Evolutionary conservation across 2,113 vertebrate genomes (phyloP).

Genomic region (Coreoperca whiteheadi): DNA sequence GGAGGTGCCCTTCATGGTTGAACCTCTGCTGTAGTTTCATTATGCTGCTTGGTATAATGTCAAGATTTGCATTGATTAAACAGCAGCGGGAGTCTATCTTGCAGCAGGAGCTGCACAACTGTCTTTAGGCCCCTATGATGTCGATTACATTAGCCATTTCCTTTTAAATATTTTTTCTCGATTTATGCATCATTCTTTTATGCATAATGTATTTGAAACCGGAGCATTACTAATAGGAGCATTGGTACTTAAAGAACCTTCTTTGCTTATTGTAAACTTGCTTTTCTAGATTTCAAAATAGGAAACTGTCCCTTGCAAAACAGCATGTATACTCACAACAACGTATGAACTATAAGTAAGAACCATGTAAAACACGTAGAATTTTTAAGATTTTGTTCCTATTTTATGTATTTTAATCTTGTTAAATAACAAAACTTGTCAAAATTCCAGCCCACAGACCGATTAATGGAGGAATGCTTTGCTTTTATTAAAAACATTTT

Average conservation of each 20-base stretch:
- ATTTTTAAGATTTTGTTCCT: background rate
- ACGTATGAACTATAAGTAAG: background rate
- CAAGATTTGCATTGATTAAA: slow-evolving; percentile 74
- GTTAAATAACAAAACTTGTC: background rate
- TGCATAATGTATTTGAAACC: slow-evolving; percentile 6
- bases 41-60: slow-evolving; percentile 59
- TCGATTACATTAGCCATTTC: slow-evolving; percentile 10
- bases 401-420: background rate
- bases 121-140: slow-evolving; percentile 27
- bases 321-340: background rate
- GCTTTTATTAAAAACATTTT: background rate
- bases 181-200: slow-evolving; percentile 15
- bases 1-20: slow-evolving; percentile 26
- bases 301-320: background rate
- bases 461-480: background rate
- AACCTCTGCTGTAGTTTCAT: slow-evolving; percentile 45
- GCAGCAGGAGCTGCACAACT: slow-evolving; percentile 6
- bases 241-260: background rate
- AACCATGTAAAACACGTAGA: no score
- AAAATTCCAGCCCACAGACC: background rate
- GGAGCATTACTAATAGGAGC: background rate
- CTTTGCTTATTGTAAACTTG: background rate
- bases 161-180: background rate
- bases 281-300: background rate
- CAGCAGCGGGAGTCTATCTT: background rate